phyloP scores from a whole-genome alignment of 2,888 invertebrate species.

The Lobophora halterata region DNA sequence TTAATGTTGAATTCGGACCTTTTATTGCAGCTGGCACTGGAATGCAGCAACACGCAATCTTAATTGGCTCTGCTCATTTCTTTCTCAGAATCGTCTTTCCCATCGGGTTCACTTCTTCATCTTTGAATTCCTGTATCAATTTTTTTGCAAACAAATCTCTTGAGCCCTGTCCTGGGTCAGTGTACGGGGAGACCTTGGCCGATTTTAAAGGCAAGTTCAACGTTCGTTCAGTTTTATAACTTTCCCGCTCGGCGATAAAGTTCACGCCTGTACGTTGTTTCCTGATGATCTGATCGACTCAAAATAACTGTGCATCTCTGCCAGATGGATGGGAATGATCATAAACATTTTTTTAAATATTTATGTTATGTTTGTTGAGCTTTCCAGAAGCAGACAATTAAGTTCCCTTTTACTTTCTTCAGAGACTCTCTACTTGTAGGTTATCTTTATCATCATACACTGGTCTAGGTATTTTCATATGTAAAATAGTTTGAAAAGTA shows the following conservation, averaged over 20 bases:
- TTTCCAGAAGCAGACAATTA: slow-evolving; percentile 8
- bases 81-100: slow-evolving; percentile 35
- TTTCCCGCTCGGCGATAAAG: slow-evolving; percentile 69
- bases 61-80: slow-evolving; percentile 46
- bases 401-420: neutral
- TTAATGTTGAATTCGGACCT: slow-evolving; percentile 59
- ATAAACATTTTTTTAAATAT: slow-evolving; percentile 54
- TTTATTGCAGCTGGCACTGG: slow-evolving; percentile 57
- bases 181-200: slow-evolving; percentile 74
- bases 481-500: too few species aligned
- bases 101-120: slow-evolving; percentile 24
- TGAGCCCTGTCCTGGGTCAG: slow-evolving; percentile 60
- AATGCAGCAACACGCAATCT: slow-evolving; percentile 54
- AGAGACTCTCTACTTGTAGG: neutral
- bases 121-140: slow-evolving; percentile 35
- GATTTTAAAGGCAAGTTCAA: slow-evolving; percentile 74
- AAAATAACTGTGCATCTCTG: slow-evolving; percentile 57
- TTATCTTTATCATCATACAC: too few species aligned
- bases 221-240: slow-evolving; percentile 69
- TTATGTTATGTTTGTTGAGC: slow-evolving; percentile 36
- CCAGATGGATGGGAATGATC: slow-evolving; percentile 60
- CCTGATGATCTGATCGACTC: slow-evolving; percentile 57
- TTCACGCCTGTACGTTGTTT: slow-evolving; percentile 65
- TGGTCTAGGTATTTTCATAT: too few species aligned
- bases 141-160: slow-evolving; percentile 43